Percentiles rank a stretch among this genome's conserved stretches.
These are phyloP conservation scores for Epizoanthus ramosus DNA, from an alignment of 92 coral and sea anemone genomes.

Conservation along the genomic window DNA sequence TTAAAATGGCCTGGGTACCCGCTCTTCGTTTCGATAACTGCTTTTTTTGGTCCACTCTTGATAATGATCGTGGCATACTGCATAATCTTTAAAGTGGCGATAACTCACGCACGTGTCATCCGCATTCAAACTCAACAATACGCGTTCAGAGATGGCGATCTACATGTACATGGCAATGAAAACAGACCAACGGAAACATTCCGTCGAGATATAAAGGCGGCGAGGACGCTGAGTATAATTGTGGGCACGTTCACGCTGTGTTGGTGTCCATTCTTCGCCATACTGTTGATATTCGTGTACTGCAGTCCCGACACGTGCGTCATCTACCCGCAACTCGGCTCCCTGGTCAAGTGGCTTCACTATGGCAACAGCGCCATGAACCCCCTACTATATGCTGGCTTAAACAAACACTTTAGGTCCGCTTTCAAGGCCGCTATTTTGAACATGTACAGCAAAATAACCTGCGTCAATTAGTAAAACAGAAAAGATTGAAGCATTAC, in stretches of 20 bases:
- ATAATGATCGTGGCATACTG: conserved; percentile 71
- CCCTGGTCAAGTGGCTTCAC: conserved; percentile 64
- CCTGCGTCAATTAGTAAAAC: not conserved
- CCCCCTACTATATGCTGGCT: conserved; percentile 78
- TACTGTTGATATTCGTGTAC: conserved; percentile 42
- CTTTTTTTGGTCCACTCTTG: conserved; percentile 66
- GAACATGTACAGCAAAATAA: conserved; percentile 26
- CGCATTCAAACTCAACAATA: conserved; percentile 56
- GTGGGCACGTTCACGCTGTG: conserved; percentile 73
- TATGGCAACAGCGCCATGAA: conserved; percentile 80
- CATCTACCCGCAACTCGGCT: conserved; percentile 1
- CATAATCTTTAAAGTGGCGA: conserved; percentile 74
- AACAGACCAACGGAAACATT: conserved; percentile 49
- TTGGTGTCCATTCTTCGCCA: conserved; percentile 78
- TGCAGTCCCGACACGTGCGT: conserved; percentile 8
- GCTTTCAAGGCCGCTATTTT: conserved; percentile 59
- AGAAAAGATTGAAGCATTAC: too few relatives aligned
- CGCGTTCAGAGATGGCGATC: conserved; percentile 38
- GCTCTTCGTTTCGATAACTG: conserved; percentile 59
- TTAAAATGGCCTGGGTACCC: conserved; percentile 60
- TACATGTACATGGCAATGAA: conserved; percentile 37
- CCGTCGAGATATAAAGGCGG: conserved; percentile 76
- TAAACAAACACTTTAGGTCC: conserved; percentile 69
- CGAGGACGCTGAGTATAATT: conserved; percentile 80
- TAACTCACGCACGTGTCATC: conserved; percentile 71